A percentile compares a stretch with the other conserved stretches of the same genome.
Conservation (phyloP, 2,113 vertebrate genomes). For the Epinephelus fuscoguttatus region DNA sequence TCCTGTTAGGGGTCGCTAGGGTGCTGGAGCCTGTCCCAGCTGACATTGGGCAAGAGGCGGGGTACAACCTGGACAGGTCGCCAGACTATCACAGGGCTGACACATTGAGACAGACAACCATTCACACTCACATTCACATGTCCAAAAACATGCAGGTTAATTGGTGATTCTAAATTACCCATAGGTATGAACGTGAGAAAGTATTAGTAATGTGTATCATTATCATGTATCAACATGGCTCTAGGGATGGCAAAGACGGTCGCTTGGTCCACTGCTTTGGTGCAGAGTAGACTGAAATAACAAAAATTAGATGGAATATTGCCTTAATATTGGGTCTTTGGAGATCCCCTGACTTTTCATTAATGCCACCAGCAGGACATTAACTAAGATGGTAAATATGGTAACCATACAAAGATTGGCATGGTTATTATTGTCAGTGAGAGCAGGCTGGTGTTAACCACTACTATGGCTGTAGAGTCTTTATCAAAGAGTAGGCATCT, state of each 20-base stretch:
- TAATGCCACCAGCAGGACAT: neutral
- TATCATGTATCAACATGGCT: neutral
- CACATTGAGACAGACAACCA: too few relatives aligned
- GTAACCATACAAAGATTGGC: neutral
- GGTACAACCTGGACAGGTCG: too few relatives aligned
- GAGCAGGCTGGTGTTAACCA: neutral
- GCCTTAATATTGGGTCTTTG: neutral
- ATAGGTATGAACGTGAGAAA: too few relatives aligned
- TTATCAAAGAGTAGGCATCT: constrained; percentile 2
- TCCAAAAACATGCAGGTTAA: too few relatives aligned
- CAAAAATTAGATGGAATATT: neutral
- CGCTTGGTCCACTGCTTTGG: neutral
- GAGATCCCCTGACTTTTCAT: neutral
- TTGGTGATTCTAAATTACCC: too few relatives aligned
- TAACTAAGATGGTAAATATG: neutral
- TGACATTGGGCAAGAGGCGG: too few relatives aligned
- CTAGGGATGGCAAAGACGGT: neutral
- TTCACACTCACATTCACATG: too few relatives aligned
- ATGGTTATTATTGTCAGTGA: neutral
- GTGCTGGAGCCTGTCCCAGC: too few relatives aligned
- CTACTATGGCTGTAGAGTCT: too few relatives aligned
- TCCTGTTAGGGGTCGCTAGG: too few relatives aligned
- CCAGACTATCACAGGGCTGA: too few relatives aligned
- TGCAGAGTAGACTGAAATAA: neutral
- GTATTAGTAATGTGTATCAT: too few relatives aligned